Percentiles rank a stretch among this genome's conserved stretches.
These are phyloP conservation scores for Chrysopilus asiliformis DNA, from an alignment of 2,888 invertebrate genomes.

Conservation along the genomic window DNA sequence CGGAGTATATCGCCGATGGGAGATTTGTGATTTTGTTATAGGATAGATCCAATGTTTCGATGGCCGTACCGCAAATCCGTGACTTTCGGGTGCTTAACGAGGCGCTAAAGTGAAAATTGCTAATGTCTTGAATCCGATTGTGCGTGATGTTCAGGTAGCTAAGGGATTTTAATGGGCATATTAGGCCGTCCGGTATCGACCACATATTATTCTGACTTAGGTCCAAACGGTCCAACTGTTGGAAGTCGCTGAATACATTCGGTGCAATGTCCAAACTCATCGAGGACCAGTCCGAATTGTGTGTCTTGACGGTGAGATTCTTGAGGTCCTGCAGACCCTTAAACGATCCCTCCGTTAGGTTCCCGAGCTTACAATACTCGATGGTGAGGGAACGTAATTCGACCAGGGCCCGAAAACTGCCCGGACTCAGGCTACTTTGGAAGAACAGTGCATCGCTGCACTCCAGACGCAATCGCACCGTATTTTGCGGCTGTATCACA, in stretches of 20 bases:
- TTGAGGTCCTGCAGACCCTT: constrained; percentile 66
- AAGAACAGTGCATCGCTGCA: constrained; percentile 71
- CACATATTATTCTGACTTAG: constrained; percentile 79
- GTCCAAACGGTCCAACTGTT: constrained; percentile 71
- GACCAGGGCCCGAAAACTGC: constrained; percentile 67
- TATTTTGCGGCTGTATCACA: constrained; percentile 73
- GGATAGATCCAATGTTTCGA: constrained; percentile 69
- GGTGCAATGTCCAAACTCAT: constrained; percentile 71
- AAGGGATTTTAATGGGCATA: constrained; percentile 69
- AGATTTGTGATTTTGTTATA: constrained; percentile 73
- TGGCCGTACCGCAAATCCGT: constrained; percentile 44
- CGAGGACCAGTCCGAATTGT: constrained; percentile 74
- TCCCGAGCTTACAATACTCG: constrained; percentile 76
- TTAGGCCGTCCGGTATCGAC: constrained; percentile 73
- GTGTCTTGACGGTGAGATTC: constrained; percentile 73
- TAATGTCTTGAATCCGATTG: constrained; percentile 77
- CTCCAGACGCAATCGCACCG: constrained; percentile 63
- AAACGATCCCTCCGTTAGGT: constrained; percentile 69
- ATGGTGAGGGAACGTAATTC: constrained; percentile 67
- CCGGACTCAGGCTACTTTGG: constrained; percentile 62
- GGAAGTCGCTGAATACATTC: constrained; percentile 63
- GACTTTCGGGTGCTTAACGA: constrained; percentile 36
- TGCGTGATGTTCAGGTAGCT: constrained; percentile 72
- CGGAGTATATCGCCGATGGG: constrained; percentile 69
- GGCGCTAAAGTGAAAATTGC: constrained; percentile 72